Evolutionary conservation across 2,113 vertebrate species (phyloP).

Genomic region (Shinisaurus crocodilurus): DNA sequence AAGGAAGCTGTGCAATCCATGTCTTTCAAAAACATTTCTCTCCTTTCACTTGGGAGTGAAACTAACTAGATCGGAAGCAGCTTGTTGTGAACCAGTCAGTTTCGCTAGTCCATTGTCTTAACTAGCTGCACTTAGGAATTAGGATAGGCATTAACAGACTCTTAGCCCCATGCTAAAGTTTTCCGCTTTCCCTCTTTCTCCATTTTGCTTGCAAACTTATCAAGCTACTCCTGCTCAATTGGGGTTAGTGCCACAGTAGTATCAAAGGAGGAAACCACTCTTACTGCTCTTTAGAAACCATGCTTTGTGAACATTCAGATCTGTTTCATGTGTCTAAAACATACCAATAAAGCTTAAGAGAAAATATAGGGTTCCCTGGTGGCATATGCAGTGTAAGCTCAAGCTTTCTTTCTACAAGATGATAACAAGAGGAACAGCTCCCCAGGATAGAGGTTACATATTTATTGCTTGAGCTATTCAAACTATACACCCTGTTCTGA

Average conservation of each 20-base stretch:
- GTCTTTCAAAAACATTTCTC: background rate
- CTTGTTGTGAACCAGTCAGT: background rate
- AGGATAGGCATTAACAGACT: background rate
- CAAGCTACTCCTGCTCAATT: background rate
- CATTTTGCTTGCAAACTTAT: background rate
- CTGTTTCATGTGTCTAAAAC: background rate
- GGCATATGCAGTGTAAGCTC: too few relatives aligned
- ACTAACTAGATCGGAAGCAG: background rate
- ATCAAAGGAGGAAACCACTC: background rate
- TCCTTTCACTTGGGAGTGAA: background rate
- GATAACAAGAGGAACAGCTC: background rate
- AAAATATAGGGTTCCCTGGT: background rate
- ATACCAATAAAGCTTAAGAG: background rate
- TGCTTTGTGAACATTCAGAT: background rate
- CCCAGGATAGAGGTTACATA: background rate
- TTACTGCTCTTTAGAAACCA: background rate
- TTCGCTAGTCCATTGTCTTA: background rate
- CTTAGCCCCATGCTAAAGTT: too few relatives aligned
- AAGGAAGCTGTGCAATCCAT: background rate
- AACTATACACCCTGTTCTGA: background rate
- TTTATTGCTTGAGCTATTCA: slow-evolving; percentile 5
- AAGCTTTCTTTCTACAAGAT: background rate
- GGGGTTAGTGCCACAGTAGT: background rate
- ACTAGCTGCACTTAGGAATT: background rate
- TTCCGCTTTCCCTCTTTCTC: background rate